Conservation (phyloP, 1,140 invertebrate species). For the Ceratosolen solmsi region DNA sequence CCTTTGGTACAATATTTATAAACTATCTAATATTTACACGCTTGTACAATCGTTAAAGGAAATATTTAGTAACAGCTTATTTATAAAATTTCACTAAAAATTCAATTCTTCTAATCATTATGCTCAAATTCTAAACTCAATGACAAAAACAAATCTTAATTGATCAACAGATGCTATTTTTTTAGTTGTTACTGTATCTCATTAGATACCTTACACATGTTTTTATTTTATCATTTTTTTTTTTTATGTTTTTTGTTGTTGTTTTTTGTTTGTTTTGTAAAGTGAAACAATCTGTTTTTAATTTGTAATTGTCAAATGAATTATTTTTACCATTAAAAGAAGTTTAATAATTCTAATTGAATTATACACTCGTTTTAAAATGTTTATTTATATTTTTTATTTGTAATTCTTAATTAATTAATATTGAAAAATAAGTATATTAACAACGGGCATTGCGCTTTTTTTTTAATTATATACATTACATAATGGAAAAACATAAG, state of each 20-base stretch:
- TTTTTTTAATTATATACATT: conserved; percentile 47
- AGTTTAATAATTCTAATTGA: not conserved
- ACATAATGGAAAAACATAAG: conserved; percentile 39
- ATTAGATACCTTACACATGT: no score
- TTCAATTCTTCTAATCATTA: not conserved
- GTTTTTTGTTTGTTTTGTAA: no score
- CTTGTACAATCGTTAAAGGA: conserved; percentile 27
- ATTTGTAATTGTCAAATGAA: not conserved
- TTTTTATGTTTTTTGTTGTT: no score
- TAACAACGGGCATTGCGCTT: conserved; percentile 31
- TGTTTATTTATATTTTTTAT: not conserved
- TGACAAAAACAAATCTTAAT: not conserved
- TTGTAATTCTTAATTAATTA: conserved; percentile 9
- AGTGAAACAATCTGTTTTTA: not conserved
- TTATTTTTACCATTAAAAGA: not conserved
- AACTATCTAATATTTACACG: conserved; percentile 44
- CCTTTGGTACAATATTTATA: conserved; percentile 34
- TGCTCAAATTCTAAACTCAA: not conserved
- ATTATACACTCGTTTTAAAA: not conserved
- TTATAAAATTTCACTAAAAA: not conserved
- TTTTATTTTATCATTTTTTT: no score
- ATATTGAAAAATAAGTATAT: conserved; percentile 35
- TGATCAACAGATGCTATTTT: conserved; percentile 18
- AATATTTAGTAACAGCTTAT: conserved; percentile 26
- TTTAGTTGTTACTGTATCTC: no score